phyloP scores from a whole-genome alignment of 1,140 invertebrate species.

The Dreissena rostriformis region DNA sequence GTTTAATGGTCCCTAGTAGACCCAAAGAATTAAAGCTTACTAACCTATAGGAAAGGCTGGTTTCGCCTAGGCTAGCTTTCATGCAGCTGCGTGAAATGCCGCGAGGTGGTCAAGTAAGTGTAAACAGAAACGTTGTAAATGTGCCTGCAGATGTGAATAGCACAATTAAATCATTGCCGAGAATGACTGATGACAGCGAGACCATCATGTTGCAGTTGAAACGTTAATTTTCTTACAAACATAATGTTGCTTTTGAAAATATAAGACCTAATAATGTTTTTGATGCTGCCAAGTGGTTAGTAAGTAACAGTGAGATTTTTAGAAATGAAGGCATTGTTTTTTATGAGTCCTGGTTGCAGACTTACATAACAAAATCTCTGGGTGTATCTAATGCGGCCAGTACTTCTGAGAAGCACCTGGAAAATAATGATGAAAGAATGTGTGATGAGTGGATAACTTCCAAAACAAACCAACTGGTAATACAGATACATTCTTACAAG shows the following conservation, averaged over 20 bases:
- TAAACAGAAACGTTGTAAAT: conserved; percentile 57
- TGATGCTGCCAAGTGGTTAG: no score
- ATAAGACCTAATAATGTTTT: conserved; percentile 15
- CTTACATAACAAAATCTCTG: conserved; percentile 2
- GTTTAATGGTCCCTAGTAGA: conserved; percentile 48
- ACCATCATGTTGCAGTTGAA: conserved; percentile 48
- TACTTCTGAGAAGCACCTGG: background rate
- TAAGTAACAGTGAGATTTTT: background rate
- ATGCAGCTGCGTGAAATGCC: conserved; percentile 57
- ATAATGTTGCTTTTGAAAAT: conserved; percentile 34
- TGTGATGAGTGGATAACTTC: conserved; percentile 8
- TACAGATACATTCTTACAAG: conserved; percentile 30
- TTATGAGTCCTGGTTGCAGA: conserved; percentile 4
- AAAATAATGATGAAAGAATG: background rate
- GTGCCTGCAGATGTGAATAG: conserved; percentile 7
- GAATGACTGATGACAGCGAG: conserved; percentile 15
- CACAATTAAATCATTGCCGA: conserved; percentile 8
- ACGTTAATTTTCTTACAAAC: conserved; percentile 50
- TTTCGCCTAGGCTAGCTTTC: conserved; percentile 50
- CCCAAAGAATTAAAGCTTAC: conserved; percentile 51
- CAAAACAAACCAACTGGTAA: conserved; percentile 17
- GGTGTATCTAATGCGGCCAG: background rate
- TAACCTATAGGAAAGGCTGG: conserved; percentile 2
- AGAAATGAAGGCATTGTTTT: conserved; percentile 25
- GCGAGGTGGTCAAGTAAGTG: conserved; percentile 8